Evolutionary conservation across 2,113 vertebrate genomes (phyloP), one percentile per base, ranked within the genome.

Genomic region (Engystomops pustulosus): DNA sequence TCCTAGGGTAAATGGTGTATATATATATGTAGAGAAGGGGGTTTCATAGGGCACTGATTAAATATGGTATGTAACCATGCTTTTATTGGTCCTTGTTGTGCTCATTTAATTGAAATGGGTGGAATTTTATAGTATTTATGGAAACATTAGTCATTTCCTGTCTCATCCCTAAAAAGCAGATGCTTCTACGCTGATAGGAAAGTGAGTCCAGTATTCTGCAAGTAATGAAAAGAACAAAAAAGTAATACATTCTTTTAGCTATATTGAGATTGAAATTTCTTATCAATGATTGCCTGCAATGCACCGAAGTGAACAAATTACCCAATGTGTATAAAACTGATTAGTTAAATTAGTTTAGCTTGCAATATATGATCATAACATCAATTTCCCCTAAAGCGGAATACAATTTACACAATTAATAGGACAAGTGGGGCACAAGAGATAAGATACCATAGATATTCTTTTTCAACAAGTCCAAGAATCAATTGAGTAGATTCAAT

Each of bases 301-400:
- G 75, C n/a, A 58, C 51, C 55, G 32, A 78, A 78, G 55, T 53
- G 34, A 49, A 78, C 51, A 78, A 78, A 78, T 58, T 60, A 55
- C 23, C 51, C 51, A 60, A 78, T 60, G 34, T 53, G 18, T 53
- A 58, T 58, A 78, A 81, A 34, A 81, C 67, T 71, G 79, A 70
- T 81, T 81, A 53, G 79, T 53, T 27, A 81, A 71, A 70, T 81
- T 81, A 27, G 79, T 81, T 81, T 70, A 51, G 30, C 65, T 71
- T 71, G 67, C 79, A 53, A 55, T 71, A 36, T 81, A 51, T 81
- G 62, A 38, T 49, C 47, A 55, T 70, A 70, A 80, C 44, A 80
- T 80, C 79, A 51, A 70, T 70, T 53, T 81, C 47, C 79, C 51
- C 79, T 71, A 69, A 60, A 70, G 79, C 67, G 55, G 47, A 81